Base-by-base conservation (phyloP, 1,140 invertebrate genomes). In the Metopolophium dirhodum region DNA sequence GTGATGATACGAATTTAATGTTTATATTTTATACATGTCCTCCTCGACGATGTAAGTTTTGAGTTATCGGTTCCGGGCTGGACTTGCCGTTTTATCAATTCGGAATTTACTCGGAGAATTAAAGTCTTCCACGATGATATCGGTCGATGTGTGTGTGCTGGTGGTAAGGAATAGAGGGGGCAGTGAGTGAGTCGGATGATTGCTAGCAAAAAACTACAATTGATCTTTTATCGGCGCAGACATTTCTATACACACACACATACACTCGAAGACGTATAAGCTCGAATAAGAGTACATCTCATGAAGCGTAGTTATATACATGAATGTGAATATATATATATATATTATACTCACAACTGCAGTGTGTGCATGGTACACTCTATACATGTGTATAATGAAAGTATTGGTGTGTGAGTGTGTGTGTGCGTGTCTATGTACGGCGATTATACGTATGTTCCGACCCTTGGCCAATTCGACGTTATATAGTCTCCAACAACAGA, bases 161-260 rank as follows among this genome's bases (percentile, higher is more conserved):
- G 4, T 7, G 4, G 61, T 14, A 11, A 30, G 4, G 30, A 9
- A 20, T 37, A 0, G 49, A 41, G 23, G 87, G 14, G 14, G 35
- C 30, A 11, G 88, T 26, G 37, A 6, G 35, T 26, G 57, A 49
- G 86, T 49, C 47, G 45, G 47, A n/a, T 87, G 86, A 49, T 87
- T 87, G 45, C 86, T 87, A 47, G 47, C 47, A 51, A 77, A 91
- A 77, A 41, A 77, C 57, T 91, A 91, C 90, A 91, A 91, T 91
- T n/a, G 57, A 26, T 68, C 90, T 45, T 91, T 91, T 91, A 91
- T 91, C 90, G 54, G 41, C 18, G 26, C 87, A 47, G 90, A 61
- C 41, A 9, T 91, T 77, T 45, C 57, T 91, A 77, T 68, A 90
- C 14, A 88, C 6, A 47, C 18, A 20, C 26, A 18, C 61, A 68